phyloP scores from a whole-genome alignment of 2,797 vertebrate species.

The Anableps anableps region DNA sequence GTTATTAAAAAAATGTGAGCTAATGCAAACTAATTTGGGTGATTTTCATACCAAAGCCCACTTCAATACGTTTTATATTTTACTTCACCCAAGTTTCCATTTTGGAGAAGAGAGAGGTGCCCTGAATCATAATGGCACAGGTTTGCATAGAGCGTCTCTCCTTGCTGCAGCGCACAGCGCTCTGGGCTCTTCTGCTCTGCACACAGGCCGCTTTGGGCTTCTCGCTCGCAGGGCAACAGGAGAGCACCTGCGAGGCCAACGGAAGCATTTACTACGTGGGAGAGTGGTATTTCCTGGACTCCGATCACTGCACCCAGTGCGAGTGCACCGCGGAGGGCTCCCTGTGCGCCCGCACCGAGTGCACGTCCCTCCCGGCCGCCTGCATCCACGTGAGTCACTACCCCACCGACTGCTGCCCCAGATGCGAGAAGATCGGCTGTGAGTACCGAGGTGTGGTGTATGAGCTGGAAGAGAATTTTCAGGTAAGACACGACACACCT shows the following conservation, averaged over 20 bases:
- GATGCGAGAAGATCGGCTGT: slow-evolving; percentile 87
- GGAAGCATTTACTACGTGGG: slow-evolving; percentile 86
- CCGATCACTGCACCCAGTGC: slow-evolving; percentile 86
- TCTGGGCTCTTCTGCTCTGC: slow-evolving; percentile 63
- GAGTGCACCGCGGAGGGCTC: slow-evolving; percentile 84
- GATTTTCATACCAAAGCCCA: not conserved
- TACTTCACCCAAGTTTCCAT: not conserved
- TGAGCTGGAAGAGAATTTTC: slow-evolving; percentile 83
- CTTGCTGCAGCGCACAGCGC: slow-evolving; percentile 31
- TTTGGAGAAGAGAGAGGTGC: not conserved
- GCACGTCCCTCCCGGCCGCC: slow-evolving; percentile 82
- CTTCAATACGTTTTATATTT: slow-evolving; percentile 4
- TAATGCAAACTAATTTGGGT: not conserved
- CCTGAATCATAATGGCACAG: slow-evolving; percentile 34
- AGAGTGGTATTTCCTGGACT: slow-evolving; percentile 87
- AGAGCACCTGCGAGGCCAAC: slow-evolving; percentile 84
- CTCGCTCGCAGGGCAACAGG: slow-evolving; percentile 77
- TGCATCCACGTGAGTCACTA: slow-evolving; percentile 91
- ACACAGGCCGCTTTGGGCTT: slow-evolving; percentile 58
- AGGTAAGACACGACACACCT: slow-evolving; percentile 69
- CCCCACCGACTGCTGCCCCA: slow-evolving; percentile 87
- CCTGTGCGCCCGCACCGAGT: slow-evolving; percentile 81
- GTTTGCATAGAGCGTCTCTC: slow-evolving; percentile 20
- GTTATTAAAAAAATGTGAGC: slow-evolving; percentile 55
- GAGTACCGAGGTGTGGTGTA: slow-evolving; percentile 86